Conservation (phyloP, 2,888 invertebrate genomes). For the Cybosia mesomella region DNA sequence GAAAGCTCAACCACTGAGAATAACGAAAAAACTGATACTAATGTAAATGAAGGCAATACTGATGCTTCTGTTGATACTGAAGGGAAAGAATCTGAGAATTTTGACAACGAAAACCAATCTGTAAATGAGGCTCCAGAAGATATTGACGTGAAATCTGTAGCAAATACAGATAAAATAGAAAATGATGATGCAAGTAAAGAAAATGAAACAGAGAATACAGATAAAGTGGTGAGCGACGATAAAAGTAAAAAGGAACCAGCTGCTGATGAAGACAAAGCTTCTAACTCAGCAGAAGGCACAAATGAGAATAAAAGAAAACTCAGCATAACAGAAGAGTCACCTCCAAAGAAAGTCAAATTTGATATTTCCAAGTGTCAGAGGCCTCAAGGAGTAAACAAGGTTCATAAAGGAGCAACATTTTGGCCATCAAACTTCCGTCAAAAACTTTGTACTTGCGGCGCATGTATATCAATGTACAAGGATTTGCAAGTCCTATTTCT, state of each 20-base stretch:
- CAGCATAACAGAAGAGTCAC: slow-evolving; percentile 28
- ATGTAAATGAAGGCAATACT: slow-evolving; percentile 18
- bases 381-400: slow-evolving; percentile 67
- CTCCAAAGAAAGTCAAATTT: slow-evolving; percentile 69
- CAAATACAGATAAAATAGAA: slow-evolving; percentile 11
- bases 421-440: slow-evolving; percentile 93
- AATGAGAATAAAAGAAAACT: slow-evolving; percentile 72
- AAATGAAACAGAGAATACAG: slow-evolving; percentile 21
- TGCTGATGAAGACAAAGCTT: slow-evolving; percentile 26
- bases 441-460: slow-evolving; percentile 90
- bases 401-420: slow-evolving; percentile 89
- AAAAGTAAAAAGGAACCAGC: slow-evolving; percentile 22
- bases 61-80: slow-evolving; percentile 11
- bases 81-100: slow-evolving; percentile 17
- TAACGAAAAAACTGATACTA: slow-evolving; percentile 20
- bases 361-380: slow-evolving; percentile 60
- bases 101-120: slow-evolving; percentile 17
- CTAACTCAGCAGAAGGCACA: slow-evolving; percentile 7
- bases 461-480: slow-evolving; percentile 91
- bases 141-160: slow-evolving; percentile 13
- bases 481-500: slow-evolving; percentile 90
- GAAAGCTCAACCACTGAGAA: slow-evolving; percentile 11
- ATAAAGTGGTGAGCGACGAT: slow-evolving; percentile 15
- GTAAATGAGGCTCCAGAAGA: slow-evolving; percentile 9
- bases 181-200: slow-evolving; percentile 22